Evolutionary conservation across 2,113 vertebrate species (phyloP), one percentile per base, ranked within the genome.

Genomic region (Heterotilapia buettikoferi): DNA sequence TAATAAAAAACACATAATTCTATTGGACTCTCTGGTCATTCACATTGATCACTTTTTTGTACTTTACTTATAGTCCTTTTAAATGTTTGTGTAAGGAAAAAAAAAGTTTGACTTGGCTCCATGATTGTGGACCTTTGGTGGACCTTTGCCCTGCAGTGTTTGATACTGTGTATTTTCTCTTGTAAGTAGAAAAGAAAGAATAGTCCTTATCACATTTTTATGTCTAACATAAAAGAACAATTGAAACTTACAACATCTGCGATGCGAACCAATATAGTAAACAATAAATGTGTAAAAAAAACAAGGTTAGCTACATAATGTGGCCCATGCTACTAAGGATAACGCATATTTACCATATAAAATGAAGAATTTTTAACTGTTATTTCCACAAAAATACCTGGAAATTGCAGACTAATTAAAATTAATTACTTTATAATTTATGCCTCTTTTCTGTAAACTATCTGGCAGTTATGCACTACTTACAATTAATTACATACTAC

Each of bases 221-320:
- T 71, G 12, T 0, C n/a, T 16, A 43, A 21, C n/a, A 43, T 43
- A 24, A 71, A 14, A 43, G 12, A 38, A 71, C 38, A 71, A 9
- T 16, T 71, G 66, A 38, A 66, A 33, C 2, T 0, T 63, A 33
- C 57, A 10, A 36, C 59, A n/a, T 63, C 31, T 2, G 36, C 0
- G 12, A 43, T 40, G n/a, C 1, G 1, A 21, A 24, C 19, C n/a
- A 71, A 9, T 24, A 0, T 14, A 14, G 36, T 71, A 12, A 12
- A 71, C 12, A 0, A 71, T 40, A 71, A 43, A 36, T n/a, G 31
- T 66, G 18, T 36, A 59, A 36, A 66, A 36, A 52, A 24, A 13
- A 0, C 61, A 7, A 66, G 18, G 31, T 12, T 36, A 63, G 31
- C 61, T 36, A 66, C 18, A 36, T n/a, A 66, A 66, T 66, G 31